These are phyloP conservation scores for Cordilura impudica DNA, from an alignment of 2,888 invertebrate genomes.

Conservation along the genomic window DNA sequence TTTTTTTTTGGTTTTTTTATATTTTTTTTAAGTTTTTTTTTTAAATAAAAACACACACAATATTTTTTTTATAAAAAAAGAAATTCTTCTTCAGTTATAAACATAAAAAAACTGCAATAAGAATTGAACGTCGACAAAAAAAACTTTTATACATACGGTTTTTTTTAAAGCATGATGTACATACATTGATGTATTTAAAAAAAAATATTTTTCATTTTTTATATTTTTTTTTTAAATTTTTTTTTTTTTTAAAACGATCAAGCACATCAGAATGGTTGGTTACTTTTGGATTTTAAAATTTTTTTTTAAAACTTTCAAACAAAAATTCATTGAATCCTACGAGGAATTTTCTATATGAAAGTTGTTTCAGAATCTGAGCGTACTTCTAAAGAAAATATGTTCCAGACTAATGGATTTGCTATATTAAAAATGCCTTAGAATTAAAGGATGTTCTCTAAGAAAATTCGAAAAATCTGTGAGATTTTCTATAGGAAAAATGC, in stretches of 20 bases:
- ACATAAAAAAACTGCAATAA: not conserved
- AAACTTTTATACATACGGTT: slow-evolving; percentile 4
- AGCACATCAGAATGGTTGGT: not conserved
- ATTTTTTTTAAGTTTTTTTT: slow-evolving; percentile 49
- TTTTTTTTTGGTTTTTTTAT: slow-evolving; percentile 63
- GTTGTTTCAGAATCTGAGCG: too few relatives aligned
- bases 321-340: too few relatives aligned
- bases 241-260: not conserved
- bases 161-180: slow-evolving; percentile 42
- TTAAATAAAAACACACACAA: slow-evolving; percentile 51
- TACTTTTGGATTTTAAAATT: slow-evolving; percentile 5
- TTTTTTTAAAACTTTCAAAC: too few relatives aligned
- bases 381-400: too few relatives aligned
- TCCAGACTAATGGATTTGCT: too few relatives aligned
- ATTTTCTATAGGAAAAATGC: too few relatives aligned
- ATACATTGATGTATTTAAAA: slow-evolving; percentile 20
- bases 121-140: not conserved
- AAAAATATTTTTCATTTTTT: not conserved
- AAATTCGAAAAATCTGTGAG: too few relatives aligned
- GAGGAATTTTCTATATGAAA: too few relatives aligned
- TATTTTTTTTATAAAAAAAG: slow-evolving; percentile 38
- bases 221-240: not conserved
- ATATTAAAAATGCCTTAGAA: too few relatives aligned
- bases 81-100: too few relatives aligned
- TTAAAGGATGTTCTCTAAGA: too few relatives aligned